Evolutionary conservation across 2,797 vertebrate species (phyloP).

Genomic region (Rhincodon typus): DNA sequence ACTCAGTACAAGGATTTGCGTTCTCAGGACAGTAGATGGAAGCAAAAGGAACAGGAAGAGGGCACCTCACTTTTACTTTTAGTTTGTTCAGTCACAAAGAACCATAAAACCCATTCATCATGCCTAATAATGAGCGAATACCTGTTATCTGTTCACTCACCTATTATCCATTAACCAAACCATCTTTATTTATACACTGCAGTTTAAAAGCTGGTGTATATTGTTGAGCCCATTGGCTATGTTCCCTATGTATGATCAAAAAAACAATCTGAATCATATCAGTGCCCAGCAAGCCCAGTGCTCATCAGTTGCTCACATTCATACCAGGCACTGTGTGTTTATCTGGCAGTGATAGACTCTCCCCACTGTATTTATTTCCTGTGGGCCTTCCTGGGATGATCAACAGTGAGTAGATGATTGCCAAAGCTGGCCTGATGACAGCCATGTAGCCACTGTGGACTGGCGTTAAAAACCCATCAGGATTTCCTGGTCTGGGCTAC

Average conservation of each 20-base stretch:
- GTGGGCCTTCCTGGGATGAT: neutral
- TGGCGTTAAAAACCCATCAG: no score
- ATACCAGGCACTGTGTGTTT: neutral
- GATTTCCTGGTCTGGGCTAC: no score
- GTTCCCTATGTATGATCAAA: neutral
- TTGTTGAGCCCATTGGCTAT: neutral
- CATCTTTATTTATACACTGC: neutral
- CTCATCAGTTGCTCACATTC: neutral
- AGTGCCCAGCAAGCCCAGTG: neutral
- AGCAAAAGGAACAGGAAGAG: no score
- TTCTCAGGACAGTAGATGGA: no score
- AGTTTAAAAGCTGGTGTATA: neutral
- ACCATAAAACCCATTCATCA: neutral
- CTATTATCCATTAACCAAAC: neutral
- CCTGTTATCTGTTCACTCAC: neutral
- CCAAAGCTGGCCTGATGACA: no score
- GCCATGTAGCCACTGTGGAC: no score
- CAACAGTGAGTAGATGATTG: no score
- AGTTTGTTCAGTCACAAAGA: neutral
- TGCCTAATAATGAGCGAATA: neutral
- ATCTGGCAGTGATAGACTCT: neutral
- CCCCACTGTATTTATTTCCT: neutral
- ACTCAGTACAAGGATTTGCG: no score
- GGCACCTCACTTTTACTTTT: neutral
- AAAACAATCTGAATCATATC: neutral